phyloP scores from a whole-genome alignment of 2,797 vertebrate genomes.

The Muraenolepis orangiensis region DNA sequence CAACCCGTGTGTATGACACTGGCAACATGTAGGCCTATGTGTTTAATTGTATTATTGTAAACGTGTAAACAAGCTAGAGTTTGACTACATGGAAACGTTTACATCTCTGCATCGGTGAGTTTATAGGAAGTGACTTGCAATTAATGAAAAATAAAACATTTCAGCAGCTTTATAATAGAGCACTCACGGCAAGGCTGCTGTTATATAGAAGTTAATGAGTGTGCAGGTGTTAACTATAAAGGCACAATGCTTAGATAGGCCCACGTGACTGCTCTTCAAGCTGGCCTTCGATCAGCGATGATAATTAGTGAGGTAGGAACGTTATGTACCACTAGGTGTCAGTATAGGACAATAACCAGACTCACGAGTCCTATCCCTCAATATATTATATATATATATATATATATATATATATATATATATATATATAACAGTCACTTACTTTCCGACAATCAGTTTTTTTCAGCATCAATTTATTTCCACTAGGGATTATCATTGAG shows the following conservation, averaged over 20 bases:
- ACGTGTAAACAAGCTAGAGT: too few relatives aligned
- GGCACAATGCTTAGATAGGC: background rate
- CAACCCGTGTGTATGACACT: background rate
- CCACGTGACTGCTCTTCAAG: background rate
- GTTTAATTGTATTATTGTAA: too few relatives aligned
- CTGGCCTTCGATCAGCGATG: background rate
- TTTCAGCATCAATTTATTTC: background rate
- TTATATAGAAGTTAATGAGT: background rate
- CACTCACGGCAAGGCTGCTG: background rate
- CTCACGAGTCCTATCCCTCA: background rate
- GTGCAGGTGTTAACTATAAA: background rate
- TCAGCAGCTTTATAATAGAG: background rate
- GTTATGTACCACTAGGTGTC: slow-evolving; percentile 65
- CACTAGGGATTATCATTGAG: background rate
- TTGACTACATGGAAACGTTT: background rate
- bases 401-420: too few relatives aligned
- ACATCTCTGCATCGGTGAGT: slow-evolving; percentile 2
- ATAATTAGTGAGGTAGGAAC: slow-evolving; percentile 17
- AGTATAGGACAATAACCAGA: slow-evolving; percentile 46
- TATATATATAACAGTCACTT: background rate
- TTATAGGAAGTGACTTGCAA: background rate
- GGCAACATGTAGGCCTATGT: background rate
- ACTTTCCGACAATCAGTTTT: background rate
- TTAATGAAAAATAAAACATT: background rate
- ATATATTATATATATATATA: too few relatives aligned